phyloP scores from a whole-genome alignment of 2,888 invertebrate genomes.

The Myopa testacea region DNA sequence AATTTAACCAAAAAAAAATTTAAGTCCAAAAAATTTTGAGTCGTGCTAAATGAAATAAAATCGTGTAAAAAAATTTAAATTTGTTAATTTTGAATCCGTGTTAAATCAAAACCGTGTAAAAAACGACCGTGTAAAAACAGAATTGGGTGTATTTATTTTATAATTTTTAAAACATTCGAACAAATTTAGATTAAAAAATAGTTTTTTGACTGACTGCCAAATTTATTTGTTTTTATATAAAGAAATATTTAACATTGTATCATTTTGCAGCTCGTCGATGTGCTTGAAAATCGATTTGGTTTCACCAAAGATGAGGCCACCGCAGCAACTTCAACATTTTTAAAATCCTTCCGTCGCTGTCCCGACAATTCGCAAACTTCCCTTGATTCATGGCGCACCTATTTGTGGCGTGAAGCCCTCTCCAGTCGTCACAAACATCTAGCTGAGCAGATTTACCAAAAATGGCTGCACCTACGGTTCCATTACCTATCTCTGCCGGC shows the following conservation, averaged over 20 bases:
- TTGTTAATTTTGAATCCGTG: no score
- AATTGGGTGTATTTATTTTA: no score
- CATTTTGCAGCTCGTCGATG: conserved; percentile 60
- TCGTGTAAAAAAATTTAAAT: no score
- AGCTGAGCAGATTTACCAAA: conserved; percentile 79
- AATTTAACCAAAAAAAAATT: no score
- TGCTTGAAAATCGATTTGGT: conserved; percentile 73
- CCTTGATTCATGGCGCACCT: conserved; percentile 82
- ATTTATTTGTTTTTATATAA: no score
- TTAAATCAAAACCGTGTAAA: no score
- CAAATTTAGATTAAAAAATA: no score
- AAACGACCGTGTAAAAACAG: no score
- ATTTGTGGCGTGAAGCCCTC: conserved; percentile 82
- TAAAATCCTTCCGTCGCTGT: conserved; percentile 82
- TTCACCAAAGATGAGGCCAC: conserved; percentile 75
- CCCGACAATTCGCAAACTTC: conserved; percentile 81
- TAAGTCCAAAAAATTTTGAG: no score
- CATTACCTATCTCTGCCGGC: conserved; percentile 78
- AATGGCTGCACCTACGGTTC: conserved; percentile 85
- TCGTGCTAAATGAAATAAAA: no score
- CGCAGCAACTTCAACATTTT: conserved; percentile 76
- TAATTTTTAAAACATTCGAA: no score
- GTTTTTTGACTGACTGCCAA: no score
- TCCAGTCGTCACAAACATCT: conserved; percentile 79
- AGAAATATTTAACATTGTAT: not conserved